These are phyloP conservation scores for Scrobipalpa costella DNA, from an alignment of 2,888 invertebrate genomes.

Conservation along the genomic window DNA sequence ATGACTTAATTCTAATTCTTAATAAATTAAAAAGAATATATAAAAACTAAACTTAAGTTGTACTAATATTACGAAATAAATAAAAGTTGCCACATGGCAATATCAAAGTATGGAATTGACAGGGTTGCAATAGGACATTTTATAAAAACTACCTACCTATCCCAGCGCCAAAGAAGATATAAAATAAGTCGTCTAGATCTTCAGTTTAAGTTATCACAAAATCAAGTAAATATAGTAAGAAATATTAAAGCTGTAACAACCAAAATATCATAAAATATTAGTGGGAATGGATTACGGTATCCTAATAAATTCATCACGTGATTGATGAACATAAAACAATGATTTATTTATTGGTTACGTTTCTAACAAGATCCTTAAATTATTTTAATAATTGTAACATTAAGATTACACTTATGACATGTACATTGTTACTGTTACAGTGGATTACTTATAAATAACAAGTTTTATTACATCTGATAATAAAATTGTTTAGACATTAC, in stretches of 20 bases:
- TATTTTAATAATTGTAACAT: constrained; percentile 35
- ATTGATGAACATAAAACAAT: constrained; percentile 34
- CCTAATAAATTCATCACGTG: constrained; percentile 33
- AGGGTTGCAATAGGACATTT: constrained; percentile 3
- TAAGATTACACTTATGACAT: constrained; percentile 41
- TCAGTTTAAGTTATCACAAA: constrained; percentile 32
- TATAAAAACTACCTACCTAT: constrained; percentile 2
- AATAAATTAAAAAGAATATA: constrained; percentile 2
- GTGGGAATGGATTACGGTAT: constrained; percentile 36
- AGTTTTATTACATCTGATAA: constrained; percentile 37
- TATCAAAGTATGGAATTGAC: constrained; percentile 23
- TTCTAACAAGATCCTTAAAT: constrained; percentile 40
- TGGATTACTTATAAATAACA: constrained; percentile 40
- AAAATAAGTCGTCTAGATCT: neutral
- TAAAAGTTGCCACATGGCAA: constrained; percentile 14
- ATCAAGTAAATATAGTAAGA: constrained; percentile 35
- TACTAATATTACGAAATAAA: constrained; percentile 12
- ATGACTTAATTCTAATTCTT: neutral
- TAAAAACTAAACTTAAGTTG: constrained; percentile 15
- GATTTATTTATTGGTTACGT: constrained; percentile 30
- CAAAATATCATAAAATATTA: constrained; percentile 45
- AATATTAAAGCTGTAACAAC: constrained; percentile 58
- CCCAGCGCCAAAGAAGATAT: constrained; percentile 10
- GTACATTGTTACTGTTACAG: constrained; percentile 35
- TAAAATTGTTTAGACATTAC: constrained; percentile 43